Conservation (phyloP, 2,888 invertebrate genomes). For the Synanthedon myopaeformis region DNA sequence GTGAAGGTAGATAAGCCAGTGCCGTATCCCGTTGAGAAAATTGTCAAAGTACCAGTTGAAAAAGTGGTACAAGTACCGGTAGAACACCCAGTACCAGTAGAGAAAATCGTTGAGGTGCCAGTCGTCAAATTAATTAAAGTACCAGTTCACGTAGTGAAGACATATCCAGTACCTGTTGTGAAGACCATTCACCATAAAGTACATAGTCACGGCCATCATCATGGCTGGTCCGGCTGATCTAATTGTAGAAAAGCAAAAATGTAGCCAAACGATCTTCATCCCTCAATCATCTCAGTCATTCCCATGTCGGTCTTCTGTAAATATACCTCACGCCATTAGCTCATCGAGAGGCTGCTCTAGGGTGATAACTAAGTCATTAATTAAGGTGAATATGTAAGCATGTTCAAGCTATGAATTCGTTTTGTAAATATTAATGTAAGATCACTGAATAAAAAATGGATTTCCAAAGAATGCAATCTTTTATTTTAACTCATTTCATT, state of each 20-base stretch:
- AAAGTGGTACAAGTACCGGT: slow-evolving; percentile 67
- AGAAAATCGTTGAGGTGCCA: slow-evolving; percentile 63
- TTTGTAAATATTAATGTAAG: slow-evolving; percentile 62
- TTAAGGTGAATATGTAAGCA: slow-evolving; percentile 38
- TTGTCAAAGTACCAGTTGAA: slow-evolving; percentile 69
- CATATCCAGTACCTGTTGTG: slow-evolving; percentile 49
- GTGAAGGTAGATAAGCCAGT: slow-evolving; percentile 70
- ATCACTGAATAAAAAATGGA: slow-evolving; percentile 41
- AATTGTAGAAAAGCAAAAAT: neutral
- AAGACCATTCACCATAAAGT: slow-evolving; percentile 61
- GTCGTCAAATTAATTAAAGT: slow-evolving; percentile 62
- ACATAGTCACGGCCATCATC: slow-evolving; percentile 25
- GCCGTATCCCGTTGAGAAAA: slow-evolving; percentile 71
- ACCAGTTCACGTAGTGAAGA: slow-evolving; percentile 53
- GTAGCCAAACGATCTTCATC: neutral
- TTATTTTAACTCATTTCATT: slow-evolving; percentile 13
- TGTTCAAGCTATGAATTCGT: slow-evolving; percentile 30
- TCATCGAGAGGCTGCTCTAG: slow-evolving; percentile 67
- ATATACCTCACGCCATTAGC: slow-evolving; percentile 48
- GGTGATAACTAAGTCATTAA: slow-evolving; percentile 70
- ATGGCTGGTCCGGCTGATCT: slow-evolving; percentile 7
- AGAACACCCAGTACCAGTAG: slow-evolving; percentile 67
- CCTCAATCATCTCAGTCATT: neutral
- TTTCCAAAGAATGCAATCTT: slow-evolving; percentile 43
- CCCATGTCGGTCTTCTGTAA: slow-evolving; percentile 30